Evolutionary conservation across 2,888 invertebrate genomes (phyloP), one percentile per base, ranked within the genome.

Genomic region (Orchesellides sinensis): DNA sequence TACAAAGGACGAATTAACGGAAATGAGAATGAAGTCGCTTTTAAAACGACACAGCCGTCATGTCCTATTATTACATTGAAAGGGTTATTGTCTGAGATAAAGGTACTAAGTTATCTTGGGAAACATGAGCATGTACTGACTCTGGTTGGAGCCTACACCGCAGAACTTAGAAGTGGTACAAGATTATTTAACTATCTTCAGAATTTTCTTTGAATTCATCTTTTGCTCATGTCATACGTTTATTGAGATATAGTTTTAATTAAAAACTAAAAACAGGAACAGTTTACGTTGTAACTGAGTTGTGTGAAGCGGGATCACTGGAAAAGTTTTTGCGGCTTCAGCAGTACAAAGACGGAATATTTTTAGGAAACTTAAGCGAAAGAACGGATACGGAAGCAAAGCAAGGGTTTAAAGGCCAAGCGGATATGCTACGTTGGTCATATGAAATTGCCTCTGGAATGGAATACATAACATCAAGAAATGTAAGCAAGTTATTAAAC

Each of bases 41-140:
- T 84, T 4, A 84, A 83, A 65, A 84, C 70, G 66, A 52, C 70
- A 21, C 80, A 84, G 35, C 32, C 0, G 17, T 32, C 32, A 10
- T 73, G 79, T 29, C 79, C 83, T 0, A 63, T 40, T 3, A 52
- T n/a, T 25, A 66, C 66, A 5, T 12, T 83, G 19, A 83, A 83
- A 23, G 66, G 78, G 4, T n/a, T 83, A 4, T 52, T 83, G 5
- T 72, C 83, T 8, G 83, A 83, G 54, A 83, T 83, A 27, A 83
- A 83, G 68, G 73, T 79, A 10, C 25, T 83, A 32, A 78, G 69
- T 32, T 83, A 78, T 40, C 27, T 78, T 10, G 83, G 83, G 27
- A 83, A 70, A n/a, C 83, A 83, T 17, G 56, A 59, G 0, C 70
- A 78, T 12, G 79, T 83, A 40, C 78, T 78, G 0, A 56, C 59